Conservation (phyloP, 2,113 vertebrate genomes). For the Notiomystis cincta region DNA sequence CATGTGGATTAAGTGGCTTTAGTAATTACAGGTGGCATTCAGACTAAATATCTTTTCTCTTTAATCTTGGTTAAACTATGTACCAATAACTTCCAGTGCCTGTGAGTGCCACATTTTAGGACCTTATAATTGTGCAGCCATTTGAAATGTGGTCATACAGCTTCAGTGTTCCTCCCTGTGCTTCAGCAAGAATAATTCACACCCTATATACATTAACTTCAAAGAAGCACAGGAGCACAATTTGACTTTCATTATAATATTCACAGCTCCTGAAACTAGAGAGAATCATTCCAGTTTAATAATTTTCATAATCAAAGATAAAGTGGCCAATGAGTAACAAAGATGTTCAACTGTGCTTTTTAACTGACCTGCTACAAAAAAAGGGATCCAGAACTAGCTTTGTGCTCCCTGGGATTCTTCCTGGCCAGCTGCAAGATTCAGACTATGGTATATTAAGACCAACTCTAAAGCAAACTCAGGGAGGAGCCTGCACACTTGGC, state of each 20-base stretch:
- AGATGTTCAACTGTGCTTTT: background rate
- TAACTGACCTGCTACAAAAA: background rate
- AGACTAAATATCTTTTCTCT: background rate
- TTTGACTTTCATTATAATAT: background rate
- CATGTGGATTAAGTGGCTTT: background rate
- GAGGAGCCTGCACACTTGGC: slow-evolving; percentile 47
- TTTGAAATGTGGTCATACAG: background rate
- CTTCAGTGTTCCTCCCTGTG: background rate
- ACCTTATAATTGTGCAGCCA: background rate
- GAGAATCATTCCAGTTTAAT: background rate
- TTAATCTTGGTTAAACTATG: background rate
- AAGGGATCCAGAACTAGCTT: background rate
- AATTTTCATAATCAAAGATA: background rate
- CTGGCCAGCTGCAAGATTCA: background rate
- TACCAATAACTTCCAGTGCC: background rate
- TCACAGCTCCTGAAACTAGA: background rate
- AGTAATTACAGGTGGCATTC: slow-evolving; percentile 33
- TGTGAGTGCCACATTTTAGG: background rate
- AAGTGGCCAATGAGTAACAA: background rate
- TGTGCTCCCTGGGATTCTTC: background rate
- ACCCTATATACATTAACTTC: background rate
- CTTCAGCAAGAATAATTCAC: background rate
- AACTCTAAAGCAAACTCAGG: slow-evolving; percentile 19
- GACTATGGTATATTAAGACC: background rate
- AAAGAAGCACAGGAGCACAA: background rate